A percentile compares a stretch with the other conserved stretches of the same genome.
Conservation (phyloP, 30 jellyfish, hydroid and myxozoan species). For the Turritopsis rubra region DNA sequence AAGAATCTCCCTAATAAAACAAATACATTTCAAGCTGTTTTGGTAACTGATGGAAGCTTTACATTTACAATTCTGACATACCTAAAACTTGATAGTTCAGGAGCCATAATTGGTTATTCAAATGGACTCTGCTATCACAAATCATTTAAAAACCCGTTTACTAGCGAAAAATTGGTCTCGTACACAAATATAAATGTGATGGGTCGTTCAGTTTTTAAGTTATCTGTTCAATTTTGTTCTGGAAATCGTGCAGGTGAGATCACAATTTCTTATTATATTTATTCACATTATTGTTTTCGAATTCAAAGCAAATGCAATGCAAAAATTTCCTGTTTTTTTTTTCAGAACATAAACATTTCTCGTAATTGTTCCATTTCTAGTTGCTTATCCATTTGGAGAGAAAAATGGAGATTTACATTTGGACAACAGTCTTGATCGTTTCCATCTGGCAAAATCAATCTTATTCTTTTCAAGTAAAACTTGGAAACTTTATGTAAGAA, state of each 20-base stretch:
- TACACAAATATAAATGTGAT: not conserved
- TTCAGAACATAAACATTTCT: too few species aligned
- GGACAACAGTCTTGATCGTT: too few species aligned
- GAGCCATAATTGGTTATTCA: not conserved
- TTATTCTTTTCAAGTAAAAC: too few species aligned
- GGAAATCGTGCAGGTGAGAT: not conserved
- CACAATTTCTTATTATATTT: too few species aligned
- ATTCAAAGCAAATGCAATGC: too few species aligned
- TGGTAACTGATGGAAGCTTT: not conserved
- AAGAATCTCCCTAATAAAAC: not conserved
- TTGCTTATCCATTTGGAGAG: too few species aligned
- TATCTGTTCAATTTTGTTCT: not conserved
- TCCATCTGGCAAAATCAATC: too few species aligned
- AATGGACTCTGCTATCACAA: not conserved
- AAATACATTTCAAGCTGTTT: not conserved
- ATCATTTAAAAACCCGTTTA: not conserved
- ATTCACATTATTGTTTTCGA: too few species aligned
- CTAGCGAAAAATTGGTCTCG: not conserved
- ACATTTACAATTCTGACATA: not conserved
- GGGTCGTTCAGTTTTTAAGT: not conserved
- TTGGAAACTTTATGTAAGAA: too few species aligned
- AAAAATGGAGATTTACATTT: too few species aligned
- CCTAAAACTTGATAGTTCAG: not conserved
- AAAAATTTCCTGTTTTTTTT: too few species aligned
- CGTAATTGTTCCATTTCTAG: too few species aligned